Conservation (phyloP, 2,888 invertebrate genomes). For the Scaptomyza reducta region DNA sequence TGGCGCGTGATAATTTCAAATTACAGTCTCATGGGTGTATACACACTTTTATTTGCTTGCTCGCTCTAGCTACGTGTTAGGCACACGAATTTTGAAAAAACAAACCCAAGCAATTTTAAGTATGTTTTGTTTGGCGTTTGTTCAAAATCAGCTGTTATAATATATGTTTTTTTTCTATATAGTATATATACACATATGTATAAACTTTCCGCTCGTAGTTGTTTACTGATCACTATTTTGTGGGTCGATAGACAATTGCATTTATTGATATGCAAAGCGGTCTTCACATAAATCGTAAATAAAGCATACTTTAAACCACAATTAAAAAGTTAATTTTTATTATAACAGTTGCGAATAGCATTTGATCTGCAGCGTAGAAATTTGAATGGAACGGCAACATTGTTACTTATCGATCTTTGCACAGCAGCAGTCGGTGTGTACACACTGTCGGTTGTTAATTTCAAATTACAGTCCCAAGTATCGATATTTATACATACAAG, state of each 20-base stretch:
- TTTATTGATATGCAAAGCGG: slow-evolving; percentile 32
- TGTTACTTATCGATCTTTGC: neutral
- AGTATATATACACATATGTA: slow-evolving; percentile 4
- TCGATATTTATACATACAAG: slow-evolving; percentile 8
- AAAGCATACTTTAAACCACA: neutral
- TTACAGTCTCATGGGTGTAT: no score
- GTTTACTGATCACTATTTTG: slow-evolving; percentile 5
- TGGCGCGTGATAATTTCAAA: no score
- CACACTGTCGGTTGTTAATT: neutral
- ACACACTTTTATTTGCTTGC: no score
- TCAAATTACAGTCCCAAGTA: slow-evolving; percentile 7
- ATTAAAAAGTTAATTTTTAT: neutral
- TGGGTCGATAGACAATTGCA: slow-evolving; percentile 26
- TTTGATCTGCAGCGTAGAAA: slow-evolving; percentile 28
- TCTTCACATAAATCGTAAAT: neutral
- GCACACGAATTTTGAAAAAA: no score
- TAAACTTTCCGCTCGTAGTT: slow-evolving; percentile 20
- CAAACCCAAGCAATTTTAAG: no score
- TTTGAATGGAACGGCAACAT: slow-evolving; percentile 12
- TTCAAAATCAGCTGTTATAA: slow-evolving; percentile 31
- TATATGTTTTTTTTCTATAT: slow-evolving; percentile 30
- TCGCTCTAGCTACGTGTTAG: no score
- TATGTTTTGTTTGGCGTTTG: slow-evolving; percentile 32
- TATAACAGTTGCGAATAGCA: neutral
- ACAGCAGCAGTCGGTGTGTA: neutral